Evolutionary conservation across 2,113 vertebrate species (phyloP).

Genomic region (Diadophis punctatus): DNA sequence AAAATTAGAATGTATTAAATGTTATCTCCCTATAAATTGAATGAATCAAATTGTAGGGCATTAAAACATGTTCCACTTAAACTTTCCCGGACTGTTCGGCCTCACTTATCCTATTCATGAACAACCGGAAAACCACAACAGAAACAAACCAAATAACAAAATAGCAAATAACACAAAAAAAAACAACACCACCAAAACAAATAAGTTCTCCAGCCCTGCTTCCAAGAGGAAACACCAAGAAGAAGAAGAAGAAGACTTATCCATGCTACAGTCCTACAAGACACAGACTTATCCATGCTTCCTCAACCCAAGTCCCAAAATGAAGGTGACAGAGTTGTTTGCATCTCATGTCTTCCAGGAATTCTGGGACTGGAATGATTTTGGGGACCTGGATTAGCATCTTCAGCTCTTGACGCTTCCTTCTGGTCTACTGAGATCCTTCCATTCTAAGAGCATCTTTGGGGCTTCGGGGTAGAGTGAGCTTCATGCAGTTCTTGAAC

Average conservation of each 20-base stretch:
- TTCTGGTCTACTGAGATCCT: neutral
- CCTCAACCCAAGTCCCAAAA: too few species aligned
- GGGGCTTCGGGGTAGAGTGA: accelerated
- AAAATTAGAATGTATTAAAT: slow-evolving; percentile 48
- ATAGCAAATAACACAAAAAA: slow-evolving; percentile 1
- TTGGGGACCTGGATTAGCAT: neutral
- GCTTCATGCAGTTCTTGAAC: neutral
- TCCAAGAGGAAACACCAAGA: too few species aligned
- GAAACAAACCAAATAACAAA: neutral
- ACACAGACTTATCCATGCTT: too few species aligned
- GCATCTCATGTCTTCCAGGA: too few species aligned
- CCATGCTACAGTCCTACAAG: too few species aligned
- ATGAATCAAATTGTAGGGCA: slow-evolving; percentile 34
- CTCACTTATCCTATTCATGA: slow-evolving; percentile 25
- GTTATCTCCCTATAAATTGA: slow-evolving; percentile 47
- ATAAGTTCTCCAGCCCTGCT: neutral
- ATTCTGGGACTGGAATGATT: too few species aligned
- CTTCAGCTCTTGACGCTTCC: neutral
- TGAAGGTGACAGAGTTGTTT: too few species aligned
- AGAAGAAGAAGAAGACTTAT: too few species aligned
- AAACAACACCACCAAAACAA: neutral
- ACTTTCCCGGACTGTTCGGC: slow-evolving; percentile 23
- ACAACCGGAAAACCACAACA: neutral
- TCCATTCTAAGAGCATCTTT: neutral
- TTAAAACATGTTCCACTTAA: slow-evolving; percentile 47